Evolutionary conservation across 2,797 vertebrate genomes (phyloP).

Genomic region (Microhierax caerulescens): DNA sequence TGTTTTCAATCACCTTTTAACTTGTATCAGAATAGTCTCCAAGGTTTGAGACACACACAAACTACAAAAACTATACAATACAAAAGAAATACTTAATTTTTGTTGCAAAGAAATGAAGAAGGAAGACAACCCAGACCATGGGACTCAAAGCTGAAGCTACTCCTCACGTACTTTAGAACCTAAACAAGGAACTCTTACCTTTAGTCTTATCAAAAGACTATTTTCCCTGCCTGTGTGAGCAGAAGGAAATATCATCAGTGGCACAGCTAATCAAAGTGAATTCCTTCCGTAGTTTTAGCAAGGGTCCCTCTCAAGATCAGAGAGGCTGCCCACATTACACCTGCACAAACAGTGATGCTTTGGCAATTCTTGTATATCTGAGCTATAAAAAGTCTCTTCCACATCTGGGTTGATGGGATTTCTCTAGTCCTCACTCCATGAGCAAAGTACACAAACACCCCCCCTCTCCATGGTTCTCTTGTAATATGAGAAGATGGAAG

Average conservation of each 20-base stretch:
- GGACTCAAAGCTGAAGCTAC: background rate
- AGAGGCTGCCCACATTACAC: background rate
- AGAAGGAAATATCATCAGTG: background rate
- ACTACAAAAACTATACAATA: background rate
- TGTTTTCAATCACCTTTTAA: background rate
- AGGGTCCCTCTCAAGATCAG: background rate
- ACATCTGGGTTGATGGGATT: background rate
- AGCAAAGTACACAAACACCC: background rate
- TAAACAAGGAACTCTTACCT: background rate
- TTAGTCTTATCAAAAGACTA: background rate
- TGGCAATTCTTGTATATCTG: background rate
- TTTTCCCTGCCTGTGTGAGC: background rate
- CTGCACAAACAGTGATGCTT: background rate
- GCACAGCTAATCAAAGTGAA: background rate
- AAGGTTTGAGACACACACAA: background rate
- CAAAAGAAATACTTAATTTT: background rate
- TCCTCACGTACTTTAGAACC: background rate
- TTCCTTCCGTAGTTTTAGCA: background rate
- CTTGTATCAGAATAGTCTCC: background rate
- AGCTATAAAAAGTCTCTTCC: background rate
- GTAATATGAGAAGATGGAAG: background rate
- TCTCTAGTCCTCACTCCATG: background rate
- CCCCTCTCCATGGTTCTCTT: background rate
- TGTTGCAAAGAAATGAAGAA: background rate
- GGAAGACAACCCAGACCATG: background rate